Evolutionary conservation across 1,140 invertebrate genomes (phyloP).

Genomic region (Psilanteris sp.): DNA sequence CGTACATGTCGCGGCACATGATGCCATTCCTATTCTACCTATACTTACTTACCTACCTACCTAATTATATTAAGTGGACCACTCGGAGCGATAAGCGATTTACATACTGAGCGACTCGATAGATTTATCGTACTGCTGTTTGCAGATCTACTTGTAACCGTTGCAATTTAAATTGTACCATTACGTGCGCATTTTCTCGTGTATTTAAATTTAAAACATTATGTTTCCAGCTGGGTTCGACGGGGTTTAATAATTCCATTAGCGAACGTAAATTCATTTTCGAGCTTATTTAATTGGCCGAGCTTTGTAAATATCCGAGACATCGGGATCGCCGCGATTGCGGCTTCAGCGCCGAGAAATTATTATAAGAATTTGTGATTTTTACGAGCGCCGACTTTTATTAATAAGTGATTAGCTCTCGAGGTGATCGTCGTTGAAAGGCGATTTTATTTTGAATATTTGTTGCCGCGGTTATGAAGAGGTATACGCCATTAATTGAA

Average conservation of each 20-base stretch:
- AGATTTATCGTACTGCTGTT: constrained; percentile 72
- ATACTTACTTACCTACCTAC: constrained; percentile 72
- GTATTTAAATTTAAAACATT: constrained; percentile 50
- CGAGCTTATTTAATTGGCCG: neutral
- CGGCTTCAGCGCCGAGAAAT: too few species aligned
- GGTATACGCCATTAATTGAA: too few species aligned
- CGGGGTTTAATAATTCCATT: constrained; percentile 26
- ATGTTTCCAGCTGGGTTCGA: constrained; percentile 9
- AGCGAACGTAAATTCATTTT: neutral
- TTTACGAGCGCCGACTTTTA: too few species aligned
- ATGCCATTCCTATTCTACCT: constrained; percentile 71
- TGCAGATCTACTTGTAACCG: constrained; percentile 55
- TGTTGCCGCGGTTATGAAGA: too few species aligned
- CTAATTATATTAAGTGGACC: constrained; percentile 77
- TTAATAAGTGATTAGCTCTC: too few species aligned
- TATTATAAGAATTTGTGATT: too few species aligned
- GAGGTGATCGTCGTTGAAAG: too few species aligned
- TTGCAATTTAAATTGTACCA: constrained; percentile 47
- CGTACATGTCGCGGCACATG: constrained; percentile 56
- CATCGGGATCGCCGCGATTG: too few species aligned
- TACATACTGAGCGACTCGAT: constrained; percentile 77
- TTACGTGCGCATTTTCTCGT: constrained; percentile 22
- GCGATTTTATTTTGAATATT: too few species aligned
- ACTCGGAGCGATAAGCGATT: constrained; percentile 79
- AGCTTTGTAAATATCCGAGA: neutral